Base-by-base conservation (phyloP, 1,140 invertebrate genomes). In the Zaprionus camerounensis region DNA sequence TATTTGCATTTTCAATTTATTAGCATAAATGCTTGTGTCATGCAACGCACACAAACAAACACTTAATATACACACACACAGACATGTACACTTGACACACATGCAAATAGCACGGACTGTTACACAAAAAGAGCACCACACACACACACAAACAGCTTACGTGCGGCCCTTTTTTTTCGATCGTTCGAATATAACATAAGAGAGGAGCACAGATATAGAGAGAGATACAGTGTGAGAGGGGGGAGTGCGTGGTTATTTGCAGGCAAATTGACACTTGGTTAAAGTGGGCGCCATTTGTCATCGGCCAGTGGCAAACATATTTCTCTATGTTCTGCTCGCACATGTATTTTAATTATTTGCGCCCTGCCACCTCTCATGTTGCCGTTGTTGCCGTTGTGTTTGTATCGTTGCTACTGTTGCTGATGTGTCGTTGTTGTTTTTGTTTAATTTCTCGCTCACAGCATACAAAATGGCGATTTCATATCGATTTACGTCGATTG, bases 381-480 rank as follows among this genome's bases (percentile, higher is more conserved):
- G 59, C 20, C 17, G 22, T 72, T 64, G n/a, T 79, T 17, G 44
- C n/a, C 5, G 17, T 5, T 17, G 44, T 20, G 15, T 22, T 49
- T 46, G n/a, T 46, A 20, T 13, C 12, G 20, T 24, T 51, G 46
- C 46, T 22, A 24, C 22, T 51, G 46, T 51, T 51, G 46, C 46
- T 51, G 46, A 20, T 51, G 11, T 24, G 11, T 66, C 55, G 69
- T 49, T 82, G 67, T 65, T 82, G 73, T 78, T 74, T 36, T 38
- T 73, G 38, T 71, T 82, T 55, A 57, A 70, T 71, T 62, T 67
- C 51, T 55, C 53, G 20, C 31, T 20, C 65, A 41, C 69, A 92
- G 91, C 78, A 90, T 92, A 82, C 82, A 92, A 81, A 92, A 92
- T 87, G 91, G 92, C 76, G 91, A 92, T 91, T 92, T 92, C 72